Evolutionary conservation across 1,140 invertebrate species (phyloP), one percentile per base, ranked within the genome.

Genomic region (Alviniconcha marisindica): DNA sequence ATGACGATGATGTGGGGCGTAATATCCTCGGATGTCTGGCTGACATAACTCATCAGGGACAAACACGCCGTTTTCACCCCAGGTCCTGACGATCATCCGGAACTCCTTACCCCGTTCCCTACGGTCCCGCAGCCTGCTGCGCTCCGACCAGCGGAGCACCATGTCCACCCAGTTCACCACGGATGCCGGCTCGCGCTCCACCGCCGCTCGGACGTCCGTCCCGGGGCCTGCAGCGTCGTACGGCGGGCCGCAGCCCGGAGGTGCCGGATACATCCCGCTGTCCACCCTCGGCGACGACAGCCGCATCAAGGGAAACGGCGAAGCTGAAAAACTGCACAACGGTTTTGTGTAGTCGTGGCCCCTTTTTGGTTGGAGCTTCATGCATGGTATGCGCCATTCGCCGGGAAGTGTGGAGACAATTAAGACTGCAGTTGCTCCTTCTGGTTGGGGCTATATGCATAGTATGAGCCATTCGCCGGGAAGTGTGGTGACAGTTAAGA

Each of bases 121-220:
- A 60, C 56, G 78, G 36, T 44, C 78, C 24, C 78, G 78, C 36
- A 44, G 56, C 21, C 78, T 80, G 56, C 78, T 80, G 12, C 54
- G 78, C 36, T 80, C 78, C 1, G 78, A 80, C 78, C 78, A 80
- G 40, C 56, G 78, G 0, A 80, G 78, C 60, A 66, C 60, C 36
- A 31, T 69, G 38, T 80, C 78, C 60, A 80, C 78, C 78, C 78
- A 80, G 78, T 69, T 80, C 78, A 80, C 78, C 56, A 66, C 78
- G n/a, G 78, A 80, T 40, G 42, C 42, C 21, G 56, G 36, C 24
- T 80, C 78, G n/a, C 78, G 78, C 60, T 66, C 40, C 56, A 2
- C 24, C 78, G 21, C 7, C 48, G 24, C 44, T 12, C 24, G 24
- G 14, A 14, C 78, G 36, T 12, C 44, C 12, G 38, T 60, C 38